Evolutionary conservation across 2,888 invertebrate genomes (phyloP), one percentile per base, ranked within the genome.

Genomic region (Siphlonurus alternatus): DNA sequence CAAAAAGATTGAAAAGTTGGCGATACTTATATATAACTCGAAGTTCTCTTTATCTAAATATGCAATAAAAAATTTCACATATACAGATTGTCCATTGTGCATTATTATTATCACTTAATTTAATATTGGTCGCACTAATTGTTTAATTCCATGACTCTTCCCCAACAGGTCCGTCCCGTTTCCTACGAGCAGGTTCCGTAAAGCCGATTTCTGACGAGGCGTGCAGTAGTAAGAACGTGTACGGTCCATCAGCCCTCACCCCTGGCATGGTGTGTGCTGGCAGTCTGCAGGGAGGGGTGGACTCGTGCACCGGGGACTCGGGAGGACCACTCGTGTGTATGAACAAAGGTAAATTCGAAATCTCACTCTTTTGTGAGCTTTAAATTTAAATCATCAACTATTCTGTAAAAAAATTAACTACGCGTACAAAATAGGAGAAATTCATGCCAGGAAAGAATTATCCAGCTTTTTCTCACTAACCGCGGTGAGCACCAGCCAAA

Each of bases 201-300:
- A 56, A 56, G 19, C 56, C 56, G 5, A 56, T 56, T 5, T 20
- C 56, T 56, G 56, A 56, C 22, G 19, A 56, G 22, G 20, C 56
- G 5, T 56, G 56, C 56, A 10, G 56, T 22, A 56, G 56, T 22
- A 22, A 56, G 5, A 10, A 56, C 5, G 81, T 88, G 61, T 89
- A 89, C 71, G 87, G 86, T 0, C 74, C 77, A 61, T 69, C 72
- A 2, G 76, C 80, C 5, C 79, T 89, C 66, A 83, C 83, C 0
- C 78, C 81, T 2, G 86, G 87, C 18, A 90, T 90, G 87, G 80
- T 89, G 69, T 91, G 91, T 74, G 91, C 91, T 23, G 91, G 90
- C 1, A 83, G 80, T 71, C 76, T 89, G 65, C 82, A 83, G 68
- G 89, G 88, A 64, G 87, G 88, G 38, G 79, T 84, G 0, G 91